Evolutionary conservation across 2,797 vertebrate species (phyloP).

Genomic region (Sarcophilus harrisii): DNA sequence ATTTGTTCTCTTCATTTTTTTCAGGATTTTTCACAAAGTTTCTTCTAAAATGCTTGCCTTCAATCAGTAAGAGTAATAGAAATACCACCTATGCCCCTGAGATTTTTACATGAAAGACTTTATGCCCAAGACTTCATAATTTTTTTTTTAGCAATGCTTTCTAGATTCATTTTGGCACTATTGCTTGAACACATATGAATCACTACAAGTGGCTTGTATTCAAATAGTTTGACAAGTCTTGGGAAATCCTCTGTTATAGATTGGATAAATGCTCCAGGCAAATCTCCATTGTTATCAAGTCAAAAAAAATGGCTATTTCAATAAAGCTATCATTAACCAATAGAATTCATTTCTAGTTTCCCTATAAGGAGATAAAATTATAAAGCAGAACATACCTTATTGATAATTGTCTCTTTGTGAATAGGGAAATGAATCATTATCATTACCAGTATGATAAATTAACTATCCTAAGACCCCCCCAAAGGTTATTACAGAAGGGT

Average conservation of each 20-base stretch:
- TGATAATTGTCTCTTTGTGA: not conserved
- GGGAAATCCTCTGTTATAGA: not conserved
- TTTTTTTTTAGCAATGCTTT: not conserved
- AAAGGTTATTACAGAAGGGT: conserved; percentile 27
- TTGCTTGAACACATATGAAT: not conserved
- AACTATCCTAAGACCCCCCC: not conserved
- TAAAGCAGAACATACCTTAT: not conserved
- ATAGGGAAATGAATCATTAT: not conserved
- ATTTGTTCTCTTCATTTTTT: not conserved
- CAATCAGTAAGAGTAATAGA: not conserved
- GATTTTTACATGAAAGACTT: not conserved
- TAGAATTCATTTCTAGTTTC: not conserved
- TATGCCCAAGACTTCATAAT: not conserved
- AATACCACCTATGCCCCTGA: not conserved
- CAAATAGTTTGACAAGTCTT: not conserved
- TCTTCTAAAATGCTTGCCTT: not conserved
- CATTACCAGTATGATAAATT: not conserved
- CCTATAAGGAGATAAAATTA: conserved; percentile 16
- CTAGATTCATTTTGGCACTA: not conserved
- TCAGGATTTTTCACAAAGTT: not conserved
- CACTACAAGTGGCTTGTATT: not conserved
- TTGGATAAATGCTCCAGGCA: not conserved
- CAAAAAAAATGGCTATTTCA: not conserved
- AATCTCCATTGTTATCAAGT: not conserved
- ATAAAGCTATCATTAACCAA: not conserved